Conservation (phyloP, 2,113 vertebrate genomes). For the Oreamnos americanus region DNA sequence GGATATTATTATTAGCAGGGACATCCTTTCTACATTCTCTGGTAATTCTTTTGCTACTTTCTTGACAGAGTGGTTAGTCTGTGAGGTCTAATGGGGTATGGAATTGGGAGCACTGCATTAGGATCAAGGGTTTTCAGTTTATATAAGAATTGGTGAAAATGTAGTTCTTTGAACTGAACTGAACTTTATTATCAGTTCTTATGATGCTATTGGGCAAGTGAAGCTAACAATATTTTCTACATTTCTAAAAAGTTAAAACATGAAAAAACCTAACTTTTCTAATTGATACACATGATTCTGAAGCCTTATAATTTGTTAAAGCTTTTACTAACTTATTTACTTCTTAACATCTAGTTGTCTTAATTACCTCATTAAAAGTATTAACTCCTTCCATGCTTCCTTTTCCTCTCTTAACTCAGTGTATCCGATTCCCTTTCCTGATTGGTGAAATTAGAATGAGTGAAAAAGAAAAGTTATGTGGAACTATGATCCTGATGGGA, state of each 20-base stretch:
- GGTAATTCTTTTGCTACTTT: not conserved
- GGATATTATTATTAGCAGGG: not conserved
- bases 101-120: not conserved
- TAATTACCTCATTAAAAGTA: not conserved
- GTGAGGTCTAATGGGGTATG: not conserved
- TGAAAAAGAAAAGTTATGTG: not conserved
- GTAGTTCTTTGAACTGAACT: not conserved
- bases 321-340: not conserved
- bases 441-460: not conserved
- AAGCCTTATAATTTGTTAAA: not conserved
- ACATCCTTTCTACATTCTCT: not conserved
- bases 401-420: not conserved
- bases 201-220: not conserved
- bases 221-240: not conserved
- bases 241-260: not conserved
- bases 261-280: not conserved
- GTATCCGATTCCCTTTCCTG: not conserved
- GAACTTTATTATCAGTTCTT: not conserved
- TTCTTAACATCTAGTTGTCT: not conserved
- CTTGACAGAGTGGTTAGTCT: not conserved
- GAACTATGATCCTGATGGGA: not conserved
- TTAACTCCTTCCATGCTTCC: not conserved
- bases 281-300: not conserved
- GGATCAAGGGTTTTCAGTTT: not conserved
- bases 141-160: not conserved